These are phyloP conservation scores for Brachyopa scutellaris DNA, from an alignment of 2,888 invertebrate genomes.

Conservation along the genomic window DNA sequence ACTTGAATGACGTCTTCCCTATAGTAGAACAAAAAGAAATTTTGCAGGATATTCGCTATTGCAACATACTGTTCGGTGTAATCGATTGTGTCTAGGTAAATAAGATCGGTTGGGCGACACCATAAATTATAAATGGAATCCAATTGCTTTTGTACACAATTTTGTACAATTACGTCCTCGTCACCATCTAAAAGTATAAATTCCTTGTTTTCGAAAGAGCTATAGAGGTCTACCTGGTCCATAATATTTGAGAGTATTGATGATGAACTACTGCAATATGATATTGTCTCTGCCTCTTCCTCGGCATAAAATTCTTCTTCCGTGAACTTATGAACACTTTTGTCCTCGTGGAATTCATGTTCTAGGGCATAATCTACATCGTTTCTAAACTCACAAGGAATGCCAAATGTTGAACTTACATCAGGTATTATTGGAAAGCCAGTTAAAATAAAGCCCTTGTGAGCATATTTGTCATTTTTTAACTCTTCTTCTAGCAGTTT, in stretches of 20 bases:
- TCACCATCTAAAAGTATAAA: background rate
- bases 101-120: conserved; percentile 20
- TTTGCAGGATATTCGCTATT: conserved; percentile 20
- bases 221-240: background rate
- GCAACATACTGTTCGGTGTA: background rate
- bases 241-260: background rate
- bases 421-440: conserved; percentile 85
- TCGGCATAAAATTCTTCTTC: background rate
- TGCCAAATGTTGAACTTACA: conserved; percentile 38
- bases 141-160: conserved; percentile 26
- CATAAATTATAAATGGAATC: conserved; percentile 22
- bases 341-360: background rate
- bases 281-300: background rate
- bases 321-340: background rate
- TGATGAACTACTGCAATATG: background rate
- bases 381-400: background rate
- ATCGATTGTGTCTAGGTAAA: conserved; percentile 18
- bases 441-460: conserved; percentile 86
- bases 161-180: background rate
- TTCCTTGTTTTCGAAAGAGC: background rate
- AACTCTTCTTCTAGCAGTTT: conserved; percentile 83
- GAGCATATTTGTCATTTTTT: conserved; percentile 82
- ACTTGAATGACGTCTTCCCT: conserved; percentile 36
- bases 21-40: conserved; percentile 20
- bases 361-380: background rate